Conservation (phyloP, 2,113 vertebrate genomes). For the Oceanodroma tethys region DNA sequence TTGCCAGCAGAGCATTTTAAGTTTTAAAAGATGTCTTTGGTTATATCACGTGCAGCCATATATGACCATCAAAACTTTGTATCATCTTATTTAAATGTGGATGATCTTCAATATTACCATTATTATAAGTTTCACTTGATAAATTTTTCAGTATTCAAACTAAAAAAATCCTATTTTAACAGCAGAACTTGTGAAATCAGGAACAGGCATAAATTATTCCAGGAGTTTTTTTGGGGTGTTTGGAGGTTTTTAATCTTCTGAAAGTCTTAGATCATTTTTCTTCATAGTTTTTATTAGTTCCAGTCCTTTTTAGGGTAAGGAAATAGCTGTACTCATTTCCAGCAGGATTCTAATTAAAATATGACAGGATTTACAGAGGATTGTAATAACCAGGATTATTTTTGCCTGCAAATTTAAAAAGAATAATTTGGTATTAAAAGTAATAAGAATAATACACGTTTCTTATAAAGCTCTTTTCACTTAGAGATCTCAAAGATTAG, state of each 20-base stretch:
- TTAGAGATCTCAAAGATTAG: not conserved
- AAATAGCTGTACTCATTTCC: not conserved
- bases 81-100: not conserved
- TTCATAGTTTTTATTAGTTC: not conserved
- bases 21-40: not conserved
- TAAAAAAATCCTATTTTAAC: not conserved
- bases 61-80: not conserved
- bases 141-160: not conserved
- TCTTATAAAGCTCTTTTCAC: not conserved
- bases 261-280: not conserved
- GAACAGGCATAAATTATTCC: not conserved
- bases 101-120: not conserved
- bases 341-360: constrained; percentile 39
- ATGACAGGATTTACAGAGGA: constrained; percentile 1
- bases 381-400: constrained; percentile 12
- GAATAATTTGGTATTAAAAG: not conserved
- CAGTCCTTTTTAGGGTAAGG: not conserved
- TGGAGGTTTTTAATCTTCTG: not conserved
- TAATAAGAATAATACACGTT: not conserved
- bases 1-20: not conserved
- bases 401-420: not conserved
- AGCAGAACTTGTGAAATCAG: not conserved
- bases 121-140: not conserved
- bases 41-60: not conserved
- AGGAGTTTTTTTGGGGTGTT: not conserved